Percentiles rank a stretch among this genome's conserved stretches.
These are phyloP conservation scores for Marasmarcha lunaedactyla DNA, from an alignment of 2,888 invertebrate species.

Conservation along the genomic window DNA sequence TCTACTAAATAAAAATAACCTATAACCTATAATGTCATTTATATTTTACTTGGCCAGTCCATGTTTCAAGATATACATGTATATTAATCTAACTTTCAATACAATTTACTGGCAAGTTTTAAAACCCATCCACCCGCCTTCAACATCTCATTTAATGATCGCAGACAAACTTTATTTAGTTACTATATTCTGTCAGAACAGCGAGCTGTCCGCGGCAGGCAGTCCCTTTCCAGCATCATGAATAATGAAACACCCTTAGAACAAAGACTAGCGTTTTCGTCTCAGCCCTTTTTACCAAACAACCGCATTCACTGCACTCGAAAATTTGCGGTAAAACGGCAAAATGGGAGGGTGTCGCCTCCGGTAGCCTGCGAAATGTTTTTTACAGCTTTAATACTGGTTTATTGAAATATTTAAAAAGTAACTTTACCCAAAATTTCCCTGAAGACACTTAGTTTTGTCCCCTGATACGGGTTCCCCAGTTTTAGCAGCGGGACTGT, in stretches of 20 bases:
- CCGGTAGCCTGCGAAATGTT: slow-evolving; percentile 48
- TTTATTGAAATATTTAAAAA: slow-evolving; percentile 70
- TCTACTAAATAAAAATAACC: no score
- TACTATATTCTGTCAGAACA: slow-evolving; percentile 35
- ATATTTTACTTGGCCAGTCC: no score
- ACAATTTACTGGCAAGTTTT: no score
- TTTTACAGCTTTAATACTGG: slow-evolving; percentile 66
- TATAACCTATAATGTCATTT: no score
- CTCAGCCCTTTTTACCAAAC: slow-evolving; percentile 11
- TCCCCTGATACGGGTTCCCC: slow-evolving; percentile 38
- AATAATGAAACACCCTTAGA: slow-evolving; percentile 60
- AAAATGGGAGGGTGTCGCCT: slow-evolving; percentile 31
- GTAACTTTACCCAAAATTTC: slow-evolving; percentile 62
- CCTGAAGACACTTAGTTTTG: slow-evolving; percentile 55
- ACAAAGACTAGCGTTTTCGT: slow-evolving; percentile 26
- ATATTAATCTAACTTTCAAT: no score
- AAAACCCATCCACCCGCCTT: no score
- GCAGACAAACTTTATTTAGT: neutral
- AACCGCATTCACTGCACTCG: slow-evolving; percentile 9
- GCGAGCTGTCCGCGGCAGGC: slow-evolving; percentile 43
- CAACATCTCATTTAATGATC: neutral
- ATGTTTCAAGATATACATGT: no score
- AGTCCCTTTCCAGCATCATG: slow-evolving; percentile 59
- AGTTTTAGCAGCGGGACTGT: slow-evolving; percentile 38
- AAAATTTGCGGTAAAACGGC: slow-evolving; percentile 27